phyloP scores from a whole-genome alignment of 2,797 vertebrate species.

The Diglossa cyanea region DNA sequence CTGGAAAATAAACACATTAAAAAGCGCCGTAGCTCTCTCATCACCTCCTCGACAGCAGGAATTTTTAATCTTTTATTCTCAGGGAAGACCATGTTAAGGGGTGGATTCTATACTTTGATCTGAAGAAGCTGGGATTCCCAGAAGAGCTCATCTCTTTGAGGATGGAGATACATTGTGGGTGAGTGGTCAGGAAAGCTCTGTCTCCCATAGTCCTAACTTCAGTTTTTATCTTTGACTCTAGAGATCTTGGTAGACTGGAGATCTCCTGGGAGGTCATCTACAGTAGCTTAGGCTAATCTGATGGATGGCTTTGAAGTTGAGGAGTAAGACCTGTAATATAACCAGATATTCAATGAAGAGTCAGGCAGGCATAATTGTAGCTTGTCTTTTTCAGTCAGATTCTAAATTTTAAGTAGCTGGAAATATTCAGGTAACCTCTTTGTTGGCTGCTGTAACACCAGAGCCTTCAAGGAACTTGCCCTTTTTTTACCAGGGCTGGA shows the following conservation, averaged over 20 bases:
- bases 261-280: neutral
- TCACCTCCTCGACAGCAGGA: neutral
- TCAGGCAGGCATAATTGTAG: neutral
- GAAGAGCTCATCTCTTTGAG: neutral
- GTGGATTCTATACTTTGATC: neutral
- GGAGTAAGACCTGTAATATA: neutral
- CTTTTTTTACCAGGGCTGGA: neutral
- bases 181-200: neutral
- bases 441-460: neutral
- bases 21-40: neutral
- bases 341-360: neutral
- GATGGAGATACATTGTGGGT: neutral
- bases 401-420: neutral
- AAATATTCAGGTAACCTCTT: neutral
- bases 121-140: neutral
- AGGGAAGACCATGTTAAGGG: neutral
- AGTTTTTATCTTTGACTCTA: neutral
- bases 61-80: neutral
- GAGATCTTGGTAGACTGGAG: neutral
- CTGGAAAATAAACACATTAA: conserved; percentile 28
- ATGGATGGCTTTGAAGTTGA: neutral
- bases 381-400: neutral
- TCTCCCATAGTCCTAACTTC: neutral
- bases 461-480: neutral
- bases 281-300: neutral